These are phyloP conservation scores for Beaufortia kweichowensis DNA, from an alignment of 2,113 vertebrate genomes.

Conservation along the genomic window DNA sequence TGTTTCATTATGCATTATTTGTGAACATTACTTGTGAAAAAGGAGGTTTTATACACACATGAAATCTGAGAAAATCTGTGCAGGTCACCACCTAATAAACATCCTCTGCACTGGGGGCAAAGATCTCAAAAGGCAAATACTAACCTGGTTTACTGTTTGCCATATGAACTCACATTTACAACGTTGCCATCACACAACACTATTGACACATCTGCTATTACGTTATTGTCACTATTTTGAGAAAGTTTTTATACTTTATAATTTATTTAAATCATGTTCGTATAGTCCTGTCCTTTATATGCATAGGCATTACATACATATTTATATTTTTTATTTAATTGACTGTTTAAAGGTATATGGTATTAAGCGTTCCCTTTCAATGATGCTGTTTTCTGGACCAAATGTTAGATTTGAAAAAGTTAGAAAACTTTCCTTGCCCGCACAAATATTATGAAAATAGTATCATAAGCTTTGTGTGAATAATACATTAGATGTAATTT, in stretches of 20 bases:
- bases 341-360: no score
- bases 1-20: background rate
- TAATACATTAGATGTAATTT: constrained; percentile 50
- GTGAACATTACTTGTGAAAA: no score
- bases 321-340: no score
- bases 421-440: background rate
- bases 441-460: background rate
- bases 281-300: no score
- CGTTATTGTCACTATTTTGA: no score
- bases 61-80: constrained; percentile 17
- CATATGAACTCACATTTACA: background rate
- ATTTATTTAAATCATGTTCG: no score
- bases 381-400: background rate
- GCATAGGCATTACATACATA: no score
- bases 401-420: background rate
- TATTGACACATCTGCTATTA: constrained; percentile 4
- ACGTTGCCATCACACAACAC: background rate
- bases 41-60: background rate
- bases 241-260: no score
- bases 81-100: constrained; percentile 18
- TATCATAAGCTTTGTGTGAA: background rate
- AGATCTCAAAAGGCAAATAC: constrained; percentile 18
- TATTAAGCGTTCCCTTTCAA: background rate
- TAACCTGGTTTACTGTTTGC: background rate
- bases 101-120: constrained; percentile 12